Evolutionary conservation across 2,888 invertebrate species (phyloP).

Genomic region (Eupithecia inturbata): DNA sequence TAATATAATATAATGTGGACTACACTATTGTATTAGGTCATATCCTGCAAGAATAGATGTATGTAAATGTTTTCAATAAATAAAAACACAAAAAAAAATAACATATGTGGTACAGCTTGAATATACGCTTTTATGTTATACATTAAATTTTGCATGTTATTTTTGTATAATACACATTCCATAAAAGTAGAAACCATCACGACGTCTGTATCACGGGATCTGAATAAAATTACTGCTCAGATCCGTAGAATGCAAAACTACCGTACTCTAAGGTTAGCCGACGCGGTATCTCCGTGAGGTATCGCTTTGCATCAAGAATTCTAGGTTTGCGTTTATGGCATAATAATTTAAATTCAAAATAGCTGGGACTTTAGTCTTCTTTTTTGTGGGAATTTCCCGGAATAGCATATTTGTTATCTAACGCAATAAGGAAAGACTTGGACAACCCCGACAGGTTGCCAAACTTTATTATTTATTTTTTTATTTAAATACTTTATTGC

Average conservation of each 20-base stretch:
- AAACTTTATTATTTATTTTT: no score
- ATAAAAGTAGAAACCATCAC: constrained; percentile 20
- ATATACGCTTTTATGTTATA: neutral
- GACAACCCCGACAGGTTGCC: no score
- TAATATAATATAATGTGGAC: no score
- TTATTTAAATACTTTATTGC: no score
- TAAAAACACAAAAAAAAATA: no score
- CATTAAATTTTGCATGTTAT: neutral
- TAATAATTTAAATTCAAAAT: constrained; percentile 2
- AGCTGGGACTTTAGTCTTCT: neutral
- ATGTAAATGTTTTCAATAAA: no score
- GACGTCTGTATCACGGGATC: constrained; percentile 27
- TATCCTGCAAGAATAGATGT: no score
- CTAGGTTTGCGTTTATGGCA: constrained; percentile 12
- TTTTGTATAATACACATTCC: constrained; percentile 6
- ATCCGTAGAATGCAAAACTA: constrained; percentile 24
- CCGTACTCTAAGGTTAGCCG: constrained; percentile 25
- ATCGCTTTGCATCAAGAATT: constrained; percentile 12
- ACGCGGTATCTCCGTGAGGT: constrained; percentile 21
- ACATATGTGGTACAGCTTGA: neutral
- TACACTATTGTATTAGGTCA: no score
- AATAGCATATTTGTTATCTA: neutral
- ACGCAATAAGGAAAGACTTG: neutral
- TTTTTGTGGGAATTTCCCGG: neutral
- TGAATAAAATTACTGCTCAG: constrained; percentile 29